Conservation (phyloP, 2,888 invertebrate genomes). For the Ophion obscuratus region DNA sequence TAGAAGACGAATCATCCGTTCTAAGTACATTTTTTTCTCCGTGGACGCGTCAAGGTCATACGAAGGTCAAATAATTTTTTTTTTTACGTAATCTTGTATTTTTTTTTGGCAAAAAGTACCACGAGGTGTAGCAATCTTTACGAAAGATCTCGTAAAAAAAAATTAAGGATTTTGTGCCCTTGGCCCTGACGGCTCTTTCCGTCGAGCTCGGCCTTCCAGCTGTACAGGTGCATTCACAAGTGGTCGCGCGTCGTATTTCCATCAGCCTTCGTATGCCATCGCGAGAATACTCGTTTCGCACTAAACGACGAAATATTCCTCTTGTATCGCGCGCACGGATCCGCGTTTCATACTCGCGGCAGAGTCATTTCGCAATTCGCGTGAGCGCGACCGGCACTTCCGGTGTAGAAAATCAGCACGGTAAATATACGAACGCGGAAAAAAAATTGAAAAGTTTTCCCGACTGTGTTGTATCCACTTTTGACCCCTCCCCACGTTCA, state of each 20-base stretch:
- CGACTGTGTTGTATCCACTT: constrained; percentile 8
- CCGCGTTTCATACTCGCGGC: not conserved
- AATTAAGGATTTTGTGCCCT: not conserved
- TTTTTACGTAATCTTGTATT: not conserved
- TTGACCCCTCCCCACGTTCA: not conserved
- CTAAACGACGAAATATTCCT: too few relatives aligned
- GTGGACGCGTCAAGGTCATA: not conserved
- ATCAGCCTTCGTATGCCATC: not conserved
- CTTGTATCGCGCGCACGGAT: not conserved
- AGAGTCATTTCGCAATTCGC: constrained; percentile 44
- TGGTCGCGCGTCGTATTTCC: not conserved
- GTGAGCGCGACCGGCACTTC: constrained; percentile 54
- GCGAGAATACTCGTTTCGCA: not conserved
- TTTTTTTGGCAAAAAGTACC: not conserved
- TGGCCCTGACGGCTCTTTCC: not conserved
- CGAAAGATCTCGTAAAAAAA: not conserved
- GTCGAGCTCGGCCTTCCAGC: not conserved
- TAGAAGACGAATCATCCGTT: not conserved
- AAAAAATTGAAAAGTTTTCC: constrained; percentile 18
- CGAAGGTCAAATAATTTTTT: not conserved
- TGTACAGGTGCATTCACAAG: not conserved
- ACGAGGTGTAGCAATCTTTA: not conserved
- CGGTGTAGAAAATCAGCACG: constrained; percentile 34
- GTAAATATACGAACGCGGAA: constrained; percentile 21
- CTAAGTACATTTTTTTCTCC: not conserved